Evolutionary conservation across 2,888 invertebrate species (phyloP).

Genomic region (Drosophila yooni): DNA sequence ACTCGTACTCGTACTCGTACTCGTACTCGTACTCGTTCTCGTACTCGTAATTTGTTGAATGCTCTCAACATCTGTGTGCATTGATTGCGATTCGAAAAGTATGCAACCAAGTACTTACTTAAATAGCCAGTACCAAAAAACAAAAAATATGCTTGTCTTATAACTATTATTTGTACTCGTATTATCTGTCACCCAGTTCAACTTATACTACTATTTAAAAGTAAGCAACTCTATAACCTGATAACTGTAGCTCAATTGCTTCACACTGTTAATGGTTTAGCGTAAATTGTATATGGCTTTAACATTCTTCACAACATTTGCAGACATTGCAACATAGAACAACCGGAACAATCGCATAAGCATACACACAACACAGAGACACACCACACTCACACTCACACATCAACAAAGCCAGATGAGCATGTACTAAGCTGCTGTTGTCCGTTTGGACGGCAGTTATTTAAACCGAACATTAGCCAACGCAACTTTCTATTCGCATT

Average conservation of each 20-base stretch:
- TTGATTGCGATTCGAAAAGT: conserved; percentile 43
- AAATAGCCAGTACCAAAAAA: conserved; percentile 36
- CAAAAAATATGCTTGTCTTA: conserved; percentile 52
- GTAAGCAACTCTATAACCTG: conserved; percentile 43
- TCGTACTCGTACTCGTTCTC: conserved; percentile 41
- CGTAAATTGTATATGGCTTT: conserved; percentile 60
- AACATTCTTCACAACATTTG: conserved; percentile 59
- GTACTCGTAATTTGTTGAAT: conserved; percentile 42
- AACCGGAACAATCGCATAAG: conserved; percentile 36
- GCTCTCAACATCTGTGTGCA: conserved; percentile 44
- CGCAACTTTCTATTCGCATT: conserved; percentile 76
- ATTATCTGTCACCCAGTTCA: conserved; percentile 47
- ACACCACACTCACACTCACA: conserved; percentile 21
- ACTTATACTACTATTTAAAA: conserved; percentile 21
- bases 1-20: conserved; percentile 35
- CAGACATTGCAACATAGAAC: conserved; percentile 45
- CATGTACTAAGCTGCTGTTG: conserved; percentile 58
- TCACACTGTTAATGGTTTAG: conserved; percentile 57
- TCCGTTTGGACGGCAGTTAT: conserved; percentile 52
- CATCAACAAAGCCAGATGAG: conserved; percentile 47
- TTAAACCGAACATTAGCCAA: conserved; percentile 64
- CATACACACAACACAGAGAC: conserved; percentile 12
- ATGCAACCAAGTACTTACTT: conserved; percentile 19
- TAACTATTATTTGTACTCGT: conserved; percentile 62
- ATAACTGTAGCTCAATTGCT: conserved; percentile 60